Percentiles rank a stretch among this genome's conserved stretches.
Conservation (phyloP, 2,113 vertebrate genomes). For the Carollia perspicillata region DNA sequence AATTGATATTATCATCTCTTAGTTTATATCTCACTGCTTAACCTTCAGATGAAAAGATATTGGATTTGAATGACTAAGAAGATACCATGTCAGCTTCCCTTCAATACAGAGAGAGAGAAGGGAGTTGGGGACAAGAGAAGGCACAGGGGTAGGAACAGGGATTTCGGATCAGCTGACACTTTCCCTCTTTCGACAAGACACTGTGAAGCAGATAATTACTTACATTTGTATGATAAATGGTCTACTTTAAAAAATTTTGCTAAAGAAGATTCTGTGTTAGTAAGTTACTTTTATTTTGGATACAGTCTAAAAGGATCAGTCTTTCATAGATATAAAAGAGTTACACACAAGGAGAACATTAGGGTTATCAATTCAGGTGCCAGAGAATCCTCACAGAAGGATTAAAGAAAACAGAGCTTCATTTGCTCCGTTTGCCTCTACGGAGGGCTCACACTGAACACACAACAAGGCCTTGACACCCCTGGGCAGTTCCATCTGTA, state of each 20-base stretch:
- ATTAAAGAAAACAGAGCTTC: neutral
- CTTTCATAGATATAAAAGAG: neutral
- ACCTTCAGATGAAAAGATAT: slow-evolving; percentile 90
- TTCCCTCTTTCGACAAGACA: neutral
- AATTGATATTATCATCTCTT: slow-evolving; percentile 89
- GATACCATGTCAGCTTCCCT: slow-evolving; percentile 82
- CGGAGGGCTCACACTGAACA: neutral
- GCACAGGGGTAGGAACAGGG: slow-evolving; percentile 49
- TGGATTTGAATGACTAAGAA: slow-evolving; percentile 87
- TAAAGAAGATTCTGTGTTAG: neutral
- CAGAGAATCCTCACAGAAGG: neutral
- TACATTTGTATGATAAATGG: neutral
- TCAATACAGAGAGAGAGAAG: slow-evolving; percentile 74
- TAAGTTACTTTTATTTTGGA: slow-evolving; percentile 8
- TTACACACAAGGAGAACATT: neutral
- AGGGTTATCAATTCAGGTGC: neutral
- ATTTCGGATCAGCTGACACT: neutral
- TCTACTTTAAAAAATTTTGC: neutral
- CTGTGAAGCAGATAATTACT: neutral
- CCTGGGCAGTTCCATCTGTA: slow-evolving; percentile 42
- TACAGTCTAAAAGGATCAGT: neutral
- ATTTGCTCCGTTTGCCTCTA: too few relatives aligned
- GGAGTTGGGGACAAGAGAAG: slow-evolving; percentile 67
- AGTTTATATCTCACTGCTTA: slow-evolving; percentile 90
- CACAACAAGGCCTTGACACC: neutral